phyloP scores from a whole-genome alignment of 1,140 invertebrate genomes.

The Pygmarrhopalites habei region DNA sequence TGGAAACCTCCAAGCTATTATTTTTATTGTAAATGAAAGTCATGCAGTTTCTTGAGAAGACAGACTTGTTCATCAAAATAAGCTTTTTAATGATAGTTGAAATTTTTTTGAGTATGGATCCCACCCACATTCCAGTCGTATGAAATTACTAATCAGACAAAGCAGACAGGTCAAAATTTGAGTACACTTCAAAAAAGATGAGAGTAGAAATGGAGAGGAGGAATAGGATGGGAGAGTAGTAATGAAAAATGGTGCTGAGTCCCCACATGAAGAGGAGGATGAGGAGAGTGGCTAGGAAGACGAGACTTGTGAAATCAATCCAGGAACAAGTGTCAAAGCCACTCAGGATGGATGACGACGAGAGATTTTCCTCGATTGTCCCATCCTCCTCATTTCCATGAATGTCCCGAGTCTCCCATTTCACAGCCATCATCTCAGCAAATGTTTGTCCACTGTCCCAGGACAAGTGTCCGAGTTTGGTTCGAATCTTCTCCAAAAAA shows the following conservation, averaged over 20 bases:
- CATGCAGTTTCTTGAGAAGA: no score
- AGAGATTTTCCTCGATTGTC: background rate
- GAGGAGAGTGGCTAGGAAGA: background rate
- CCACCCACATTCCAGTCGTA: no score
- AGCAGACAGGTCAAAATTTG: no score
- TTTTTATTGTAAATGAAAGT: no score
- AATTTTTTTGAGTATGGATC: no score
- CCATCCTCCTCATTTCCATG: background rate
- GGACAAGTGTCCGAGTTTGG: background rate
- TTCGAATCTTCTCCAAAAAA: background rate
- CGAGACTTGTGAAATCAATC: background rate
- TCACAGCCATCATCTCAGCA: background rate
- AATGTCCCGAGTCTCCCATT: background rate
- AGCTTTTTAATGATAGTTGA: no score
- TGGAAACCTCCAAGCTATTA: no score
- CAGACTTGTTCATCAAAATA: no score
- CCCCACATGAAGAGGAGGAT: background rate
- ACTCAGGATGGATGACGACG: background rate
- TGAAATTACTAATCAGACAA: no score
- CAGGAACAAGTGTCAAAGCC: background rate
- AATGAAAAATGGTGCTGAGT: background rate
- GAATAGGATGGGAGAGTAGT: background rate
- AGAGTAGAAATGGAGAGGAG: background rate
- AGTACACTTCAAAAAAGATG: constrained; percentile 1
- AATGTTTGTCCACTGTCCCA: background rate